These are phyloP conservation scores for Stichodactyla mertensii DNA, from an alignment of 64 coral and sea anemone species.

Conservation along the genomic window DNA sequence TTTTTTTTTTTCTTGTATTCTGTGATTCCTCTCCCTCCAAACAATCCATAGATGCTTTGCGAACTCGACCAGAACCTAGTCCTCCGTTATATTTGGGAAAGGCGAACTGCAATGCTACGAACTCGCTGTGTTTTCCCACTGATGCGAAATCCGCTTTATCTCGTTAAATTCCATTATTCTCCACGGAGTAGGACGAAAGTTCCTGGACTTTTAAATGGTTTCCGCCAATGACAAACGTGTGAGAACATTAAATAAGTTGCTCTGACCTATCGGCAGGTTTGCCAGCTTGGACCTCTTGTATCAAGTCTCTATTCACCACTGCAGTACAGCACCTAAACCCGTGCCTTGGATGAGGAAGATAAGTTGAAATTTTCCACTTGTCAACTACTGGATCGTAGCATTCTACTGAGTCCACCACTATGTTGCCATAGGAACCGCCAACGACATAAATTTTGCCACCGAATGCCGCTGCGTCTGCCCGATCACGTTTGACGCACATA, in stretches of 20 bases:
- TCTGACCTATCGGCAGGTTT: constrained; percentile 24
- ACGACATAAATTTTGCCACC: constrained; percentile 86
- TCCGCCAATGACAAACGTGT: too few relatives aligned
- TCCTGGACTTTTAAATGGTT: too few relatives aligned
- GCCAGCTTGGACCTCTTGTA: constrained; percentile 33
- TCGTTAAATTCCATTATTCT: too few relatives aligned
- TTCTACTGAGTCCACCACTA: constrained; percentile 79
- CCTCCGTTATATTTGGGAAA: too few relatives aligned
- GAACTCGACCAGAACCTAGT: too few relatives aligned
- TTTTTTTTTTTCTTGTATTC: too few relatives aligned
- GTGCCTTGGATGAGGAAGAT: constrained; percentile 71
- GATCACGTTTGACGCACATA: constrained; percentile 77
- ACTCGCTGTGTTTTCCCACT: too few relatives aligned
- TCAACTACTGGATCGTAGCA: constrained; percentile 61
- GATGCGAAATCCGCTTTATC: too few relatives aligned
- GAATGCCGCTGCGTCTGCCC: constrained; percentile 54
- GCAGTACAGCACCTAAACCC: constrained; percentile 63
- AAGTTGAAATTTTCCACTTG: constrained; percentile 68
- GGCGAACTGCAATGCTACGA: too few relatives aligned
- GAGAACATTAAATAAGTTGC: neutral
- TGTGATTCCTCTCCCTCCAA: too few relatives aligned
- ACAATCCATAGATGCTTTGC: too few relatives aligned
- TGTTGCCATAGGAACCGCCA: constrained; percentile 89
- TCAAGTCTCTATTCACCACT: constrained; percentile 56
- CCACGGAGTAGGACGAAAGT: too few relatives aligned